Conservation (phyloP, 2,888 invertebrate species). For the Cosmia pyralina region DNA sequence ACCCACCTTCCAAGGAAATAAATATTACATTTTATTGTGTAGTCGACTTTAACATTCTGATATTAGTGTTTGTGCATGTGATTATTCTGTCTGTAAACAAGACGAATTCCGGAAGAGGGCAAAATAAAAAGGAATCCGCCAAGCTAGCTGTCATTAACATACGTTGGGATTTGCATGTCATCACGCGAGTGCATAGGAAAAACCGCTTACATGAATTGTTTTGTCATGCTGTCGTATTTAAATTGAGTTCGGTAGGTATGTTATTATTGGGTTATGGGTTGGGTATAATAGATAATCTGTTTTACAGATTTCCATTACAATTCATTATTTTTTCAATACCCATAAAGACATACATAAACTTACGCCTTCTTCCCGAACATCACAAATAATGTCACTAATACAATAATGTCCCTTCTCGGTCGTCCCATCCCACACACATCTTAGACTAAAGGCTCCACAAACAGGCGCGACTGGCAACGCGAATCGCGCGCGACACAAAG, state of each 20-base stretch:
- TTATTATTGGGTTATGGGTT: background rate
- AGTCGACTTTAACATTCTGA: too few relatives aligned
- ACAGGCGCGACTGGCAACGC: too few relatives aligned
- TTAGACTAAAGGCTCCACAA: too few relatives aligned
- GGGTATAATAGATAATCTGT: background rate
- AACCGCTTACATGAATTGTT: conserved; percentile 1
- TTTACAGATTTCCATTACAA: background rate
- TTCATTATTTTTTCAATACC: background rate
- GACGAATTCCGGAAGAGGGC: background rate
- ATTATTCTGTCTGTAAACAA: background rate
- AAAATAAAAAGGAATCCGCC: background rate
- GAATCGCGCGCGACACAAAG: too few relatives aligned
- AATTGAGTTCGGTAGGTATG: background rate
- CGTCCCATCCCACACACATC: too few relatives aligned
- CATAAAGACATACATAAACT: too few relatives aligned
- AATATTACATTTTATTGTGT: background rate
- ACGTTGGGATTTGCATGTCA: conserved; percentile 11
- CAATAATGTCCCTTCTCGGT: too few relatives aligned
- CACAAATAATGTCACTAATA: too few relatives aligned
- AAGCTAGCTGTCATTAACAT: conserved; percentile 6
- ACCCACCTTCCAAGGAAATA: too few relatives aligned
- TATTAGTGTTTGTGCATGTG: background rate
- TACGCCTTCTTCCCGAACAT: too few relatives aligned
- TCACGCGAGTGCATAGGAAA: conserved; percentile 6
- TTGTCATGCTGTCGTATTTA: conserved; percentile 12